Base-by-base conservation (phyloP, 2,797 vertebrate genomes). In the Prunella strophiata region DNA sequence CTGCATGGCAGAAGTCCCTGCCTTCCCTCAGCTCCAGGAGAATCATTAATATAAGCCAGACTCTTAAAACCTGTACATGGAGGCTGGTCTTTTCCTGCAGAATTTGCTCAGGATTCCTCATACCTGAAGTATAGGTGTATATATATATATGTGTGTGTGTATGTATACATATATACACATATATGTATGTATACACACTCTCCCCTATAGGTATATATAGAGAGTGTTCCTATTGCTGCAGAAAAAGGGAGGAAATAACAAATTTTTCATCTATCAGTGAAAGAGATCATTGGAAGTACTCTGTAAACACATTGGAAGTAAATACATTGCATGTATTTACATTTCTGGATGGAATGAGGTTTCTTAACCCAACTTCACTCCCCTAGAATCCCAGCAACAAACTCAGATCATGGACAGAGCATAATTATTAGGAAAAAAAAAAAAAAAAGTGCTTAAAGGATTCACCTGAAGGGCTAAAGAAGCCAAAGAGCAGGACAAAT, bases 1-100 rank as follows among this genome's bases (percentile, higher is more conserved):
- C 25, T 48, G 15, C 2, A 1, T 8, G 8, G 42, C 13, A 48
- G 15, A 50, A 62, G 27, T 11, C 27, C 0, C 0, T 21, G 15
- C 13, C 18, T 61, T 67, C 52, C 23, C 21, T 54, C 19, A 5
- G 11, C 34, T 67, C 10, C 67, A 67, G 30, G 25, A 76, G 74
- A 76, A 38, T 4, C 6, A 43, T 13, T 19, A 17, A 3, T 9
- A 7, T 11, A 26, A 82, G n/a, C 13, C 6, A 58, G 23, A 21
- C 10, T 57, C 26, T 68, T 74, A 68, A 57, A 80, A 73, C 3
- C 20, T 62, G 8, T 20, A 32, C 5, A 4, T 27, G 30, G 32
- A 81, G 18, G 13, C 13, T 71, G 11, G 10, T 18, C 16, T 81
- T 81, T 62, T 57, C 10, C 42, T 74, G 29, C 0, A 6, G 87